A percentile compares a stretch with the other conserved stretches of the same genome.
Conservation (phyloP, 2,888 invertebrate genomes). For the Timema podura region DNA sequence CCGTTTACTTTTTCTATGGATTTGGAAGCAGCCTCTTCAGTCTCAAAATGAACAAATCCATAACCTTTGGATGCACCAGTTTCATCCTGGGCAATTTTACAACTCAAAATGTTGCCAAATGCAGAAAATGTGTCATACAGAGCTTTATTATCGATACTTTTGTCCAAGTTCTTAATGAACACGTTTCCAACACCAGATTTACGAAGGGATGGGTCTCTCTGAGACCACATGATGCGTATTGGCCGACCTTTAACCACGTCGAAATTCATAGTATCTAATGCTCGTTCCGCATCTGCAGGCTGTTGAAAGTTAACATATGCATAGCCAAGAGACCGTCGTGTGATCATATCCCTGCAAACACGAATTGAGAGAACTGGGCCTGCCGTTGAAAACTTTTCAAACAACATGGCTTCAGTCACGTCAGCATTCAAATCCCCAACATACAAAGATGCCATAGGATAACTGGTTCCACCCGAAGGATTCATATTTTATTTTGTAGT, state of each 20-base stretch:
- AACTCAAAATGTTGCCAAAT: conserved; percentile 97
- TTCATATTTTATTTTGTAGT: conserved; percentile 56
- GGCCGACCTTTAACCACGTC: conserved; percentile 95
- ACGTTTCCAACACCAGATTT: conserved; percentile 99
- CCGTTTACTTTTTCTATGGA: conserved; percentile 98
- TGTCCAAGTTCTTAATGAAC: conserved; percentile 98
- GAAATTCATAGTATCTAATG: conserved; percentile 99
- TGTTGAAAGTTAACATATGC: conserved; percentile 99
- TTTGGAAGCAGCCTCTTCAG: conserved; percentile 94
- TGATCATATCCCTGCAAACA: conserved; percentile 97
- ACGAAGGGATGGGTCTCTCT: conserved; percentile 95
- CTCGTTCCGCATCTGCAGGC: conserved; percentile 98
- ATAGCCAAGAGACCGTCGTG: conserved; percentile 96
- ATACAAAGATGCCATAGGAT: conserved; percentile 95
- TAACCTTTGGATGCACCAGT: conserved; percentile 92
- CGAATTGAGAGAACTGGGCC: conserved; percentile 98
- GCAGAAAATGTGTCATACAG: conserved; percentile 99
- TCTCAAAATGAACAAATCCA: conserved; percentile 98
- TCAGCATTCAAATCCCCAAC: conserved; percentile 98
- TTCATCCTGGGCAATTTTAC: conserved; percentile 94
- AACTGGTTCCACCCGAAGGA: conserved; percentile 78
- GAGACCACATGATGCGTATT: conserved; percentile 96
- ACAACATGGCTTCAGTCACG: conserved; percentile 98
- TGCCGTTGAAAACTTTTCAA: conserved; percentile 98
- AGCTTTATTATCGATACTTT: conserved; percentile 97